Evolutionary conservation across 2,797 vertebrate genomes (phyloP).

Genomic region (Anniella stebbinsi): DNA sequence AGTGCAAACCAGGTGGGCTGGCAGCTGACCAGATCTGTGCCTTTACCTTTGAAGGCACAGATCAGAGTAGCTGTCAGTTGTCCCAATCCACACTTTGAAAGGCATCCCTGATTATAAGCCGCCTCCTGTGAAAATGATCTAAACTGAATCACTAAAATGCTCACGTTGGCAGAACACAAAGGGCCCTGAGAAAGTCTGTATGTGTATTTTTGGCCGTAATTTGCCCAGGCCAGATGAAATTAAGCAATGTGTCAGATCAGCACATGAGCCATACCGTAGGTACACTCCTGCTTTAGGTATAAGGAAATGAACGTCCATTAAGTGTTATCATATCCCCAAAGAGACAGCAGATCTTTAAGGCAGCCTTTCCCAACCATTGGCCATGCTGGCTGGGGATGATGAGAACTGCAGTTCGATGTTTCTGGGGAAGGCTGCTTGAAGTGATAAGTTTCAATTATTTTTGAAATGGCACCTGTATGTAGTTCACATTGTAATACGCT

Average conservation of each 20-base stretch:
- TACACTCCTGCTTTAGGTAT: no score
- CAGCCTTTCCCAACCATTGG: no score
- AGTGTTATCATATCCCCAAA: not conserved
- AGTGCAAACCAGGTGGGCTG: not conserved
- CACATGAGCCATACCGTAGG: no score
- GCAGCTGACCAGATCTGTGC: not conserved
- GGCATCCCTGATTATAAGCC: not conserved
- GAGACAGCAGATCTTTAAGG: not conserved
- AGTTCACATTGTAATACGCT: not conserved
- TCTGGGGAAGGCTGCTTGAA: no score
- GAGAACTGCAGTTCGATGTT: not conserved
- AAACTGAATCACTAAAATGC: not conserved
- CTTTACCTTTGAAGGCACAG: not conserved
- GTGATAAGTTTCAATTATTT: no score
- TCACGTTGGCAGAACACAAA: not conserved
- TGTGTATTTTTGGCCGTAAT: no score
- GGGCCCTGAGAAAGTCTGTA: not conserved
- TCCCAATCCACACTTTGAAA: not conserved
- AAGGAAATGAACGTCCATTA: no score
- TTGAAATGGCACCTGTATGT: not conserved
- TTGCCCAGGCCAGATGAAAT: no score
- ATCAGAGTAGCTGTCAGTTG: not conserved
- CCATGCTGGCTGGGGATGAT: no score
- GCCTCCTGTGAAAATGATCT: not conserved
- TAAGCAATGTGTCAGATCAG: no score